Conservation (phyloP, 2,888 invertebrate species). For the Thecophora atra region DNA sequence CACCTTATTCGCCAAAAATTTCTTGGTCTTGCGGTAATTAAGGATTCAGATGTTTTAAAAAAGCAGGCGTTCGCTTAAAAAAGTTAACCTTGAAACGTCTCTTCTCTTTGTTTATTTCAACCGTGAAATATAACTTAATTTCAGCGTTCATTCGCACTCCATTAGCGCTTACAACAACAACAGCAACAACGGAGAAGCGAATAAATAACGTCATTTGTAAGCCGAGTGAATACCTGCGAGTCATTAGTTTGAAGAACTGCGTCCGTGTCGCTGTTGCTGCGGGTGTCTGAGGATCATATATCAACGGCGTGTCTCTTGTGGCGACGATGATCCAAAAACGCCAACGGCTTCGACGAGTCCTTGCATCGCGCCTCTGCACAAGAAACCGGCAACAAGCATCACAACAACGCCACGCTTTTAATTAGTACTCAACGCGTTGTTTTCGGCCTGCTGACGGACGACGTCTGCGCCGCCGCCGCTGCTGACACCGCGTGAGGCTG, state of each 20-base stretch:
- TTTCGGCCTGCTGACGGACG: slow-evolving; percentile 11
- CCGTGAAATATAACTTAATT: neutral
- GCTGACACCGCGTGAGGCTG: neutral
- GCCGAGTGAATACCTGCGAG: neutral
- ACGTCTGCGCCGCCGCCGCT: neutral
- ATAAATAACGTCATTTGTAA: slow-evolving; percentile 13
- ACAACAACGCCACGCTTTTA: slow-evolving; percentile 11
- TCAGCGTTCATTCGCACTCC: no score
- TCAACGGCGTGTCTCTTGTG: neutral
- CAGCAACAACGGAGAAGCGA: neutral
- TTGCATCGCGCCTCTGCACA: no score
- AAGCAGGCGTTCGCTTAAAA: no score
- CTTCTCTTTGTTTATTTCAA: no score
- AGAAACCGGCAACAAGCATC: neutral
- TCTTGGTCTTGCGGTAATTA: no score
- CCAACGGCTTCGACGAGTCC: slow-evolving; percentile 11
- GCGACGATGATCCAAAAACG: slow-evolving; percentile 18
- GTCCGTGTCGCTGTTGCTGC: no score
- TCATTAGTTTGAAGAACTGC: slow-evolving; percentile 7
- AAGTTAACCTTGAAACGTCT: no score
- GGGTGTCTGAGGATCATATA: slow-evolving; percentile 16
- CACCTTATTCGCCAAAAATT: no score
- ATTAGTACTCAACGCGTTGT: slow-evolving; percentile 4
- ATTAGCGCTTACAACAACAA: slow-evolving; percentile 19
- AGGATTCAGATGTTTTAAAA: no score